Base-by-base conservation (phyloP, 2,888 invertebrate species). In the Tachina lurida region DNA sequence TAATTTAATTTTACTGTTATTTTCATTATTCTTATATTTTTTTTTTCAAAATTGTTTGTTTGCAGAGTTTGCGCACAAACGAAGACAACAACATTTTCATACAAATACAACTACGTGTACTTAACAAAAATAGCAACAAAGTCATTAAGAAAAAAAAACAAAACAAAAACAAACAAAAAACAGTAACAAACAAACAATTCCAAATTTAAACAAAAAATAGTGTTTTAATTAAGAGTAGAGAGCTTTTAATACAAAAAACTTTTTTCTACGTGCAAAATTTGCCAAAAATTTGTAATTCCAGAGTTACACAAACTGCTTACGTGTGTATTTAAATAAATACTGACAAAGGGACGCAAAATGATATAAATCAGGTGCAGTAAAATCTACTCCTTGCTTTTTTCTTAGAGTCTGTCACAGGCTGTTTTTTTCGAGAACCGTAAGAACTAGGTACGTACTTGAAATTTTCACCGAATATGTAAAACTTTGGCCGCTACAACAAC, bases 201-300 rank as follows among this genome's bases (percentile, higher is more conserved):
- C n/a, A 62, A 65, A 74, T 74, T n/a, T 74, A 68, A 84, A 84
- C 78, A 67, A 45, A 84, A n/a, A 80, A 77, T 77, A 77, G 63
- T 80, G 19, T 80, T 86, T 81, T 71, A 83, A 77, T 83, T 77
- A 84, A 76, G 54, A 52, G 65, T 63, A 41, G 62, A 68, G 56
- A 82, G 47, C 39, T 22, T 39, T 60, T 39, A 60, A 39, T 31
- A 58, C 49, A 58, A 45, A 41, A 39, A 62, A 63, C 19, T 22
- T 52, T 52, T 68, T 52, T 52, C 10, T 41, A 45, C 39, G 45
- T 58, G 71, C 22, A 58, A 22, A 47, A 31, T 71, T 45, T 58
- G 31, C 10, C 10, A 58, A 22, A 19, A 47, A n/a, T 15, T n/a
- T 73, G 10, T 19, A 41, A 43, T 49, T 49, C 10, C 65, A 73